Evolutionary conservation across 2,888 invertebrate genomes (phyloP).

Genomic region (Tethea ocularis): DNA sequence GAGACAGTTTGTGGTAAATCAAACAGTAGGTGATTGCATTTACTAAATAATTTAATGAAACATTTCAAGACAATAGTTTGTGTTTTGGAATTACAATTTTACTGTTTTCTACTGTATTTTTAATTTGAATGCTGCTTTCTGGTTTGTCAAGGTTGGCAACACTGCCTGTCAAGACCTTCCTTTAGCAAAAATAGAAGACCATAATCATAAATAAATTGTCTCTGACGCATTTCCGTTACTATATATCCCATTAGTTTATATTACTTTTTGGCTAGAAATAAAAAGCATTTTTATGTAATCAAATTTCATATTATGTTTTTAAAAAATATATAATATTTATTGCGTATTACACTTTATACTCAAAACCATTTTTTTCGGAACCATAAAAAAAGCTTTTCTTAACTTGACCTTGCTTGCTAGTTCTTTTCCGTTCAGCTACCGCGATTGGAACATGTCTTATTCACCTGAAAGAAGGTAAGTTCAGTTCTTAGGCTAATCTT

Average conservation of each 20-base stretch:
- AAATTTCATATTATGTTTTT: slow-evolving; percentile 48
- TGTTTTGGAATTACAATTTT: too few species aligned
- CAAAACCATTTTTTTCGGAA: slow-evolving; percentile 18
- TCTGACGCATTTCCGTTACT: slow-evolving; percentile 68
- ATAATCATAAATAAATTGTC: slow-evolving; percentile 28
- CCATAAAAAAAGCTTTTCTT: slow-evolving; percentile 74
- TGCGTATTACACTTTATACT: slow-evolving; percentile 8
- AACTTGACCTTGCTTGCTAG: slow-evolving; percentile 84
- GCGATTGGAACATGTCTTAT: slow-evolving; percentile 93
- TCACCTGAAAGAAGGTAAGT: slow-evolving; percentile 92
- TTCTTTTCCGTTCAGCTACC: slow-evolving; percentile 90
- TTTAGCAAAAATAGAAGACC: too few species aligned
- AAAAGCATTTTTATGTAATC: slow-evolving; percentile 32
- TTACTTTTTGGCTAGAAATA: slow-evolving; percentile 47
- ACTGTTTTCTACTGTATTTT: too few species aligned
- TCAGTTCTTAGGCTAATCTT: slow-evolving; percentile 58
- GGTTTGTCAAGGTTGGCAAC: too few species aligned
- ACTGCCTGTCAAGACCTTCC: too few species aligned
- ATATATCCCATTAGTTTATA: slow-evolving; percentile 61
- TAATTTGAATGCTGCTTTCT: too few species aligned
- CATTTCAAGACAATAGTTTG: too few species aligned
- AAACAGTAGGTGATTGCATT: too few species aligned
- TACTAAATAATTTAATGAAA: too few species aligned
- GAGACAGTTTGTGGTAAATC: too few species aligned
- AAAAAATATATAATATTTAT: slow-evolving; percentile 53